Evolutionary conservation across 2,113 vertebrate species (phyloP).

Genomic region (Anseranas semipalmata): DNA sequence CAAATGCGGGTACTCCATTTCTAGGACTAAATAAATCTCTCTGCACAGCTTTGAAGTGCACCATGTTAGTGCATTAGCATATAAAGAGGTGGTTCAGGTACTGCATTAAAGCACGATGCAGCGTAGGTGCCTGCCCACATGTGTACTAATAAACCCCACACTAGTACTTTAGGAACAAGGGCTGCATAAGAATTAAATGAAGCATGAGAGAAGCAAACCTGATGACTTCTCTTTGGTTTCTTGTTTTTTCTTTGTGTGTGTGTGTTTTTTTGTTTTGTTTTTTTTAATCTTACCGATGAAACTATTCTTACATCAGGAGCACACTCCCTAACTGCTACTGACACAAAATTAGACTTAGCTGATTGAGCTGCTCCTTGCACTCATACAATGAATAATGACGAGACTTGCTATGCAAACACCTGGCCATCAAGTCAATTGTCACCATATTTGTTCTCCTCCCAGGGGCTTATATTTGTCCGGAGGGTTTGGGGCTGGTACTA

Average conservation of each 20-base stretch:
- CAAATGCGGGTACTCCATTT: neutral
- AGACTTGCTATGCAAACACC: neutral
- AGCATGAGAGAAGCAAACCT: neutral
- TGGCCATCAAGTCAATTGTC: neutral
- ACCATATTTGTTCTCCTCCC: neutral
- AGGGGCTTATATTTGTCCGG: neutral
- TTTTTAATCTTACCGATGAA: neutral
- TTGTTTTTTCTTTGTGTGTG: neutral
- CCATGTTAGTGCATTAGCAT: neutral
- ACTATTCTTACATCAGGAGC: neutral
- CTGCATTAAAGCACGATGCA: neutral
- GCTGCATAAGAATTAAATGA: slow-evolving; percentile 2
- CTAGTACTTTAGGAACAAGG: neutral
- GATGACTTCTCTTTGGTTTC: neutral
- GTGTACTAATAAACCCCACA: slow-evolving; percentile 30
- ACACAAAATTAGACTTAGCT: neutral
- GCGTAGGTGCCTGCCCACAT: slow-evolving; percentile 50
- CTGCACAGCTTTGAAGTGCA: neutral
- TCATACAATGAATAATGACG: neutral
- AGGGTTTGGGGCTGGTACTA: neutral
- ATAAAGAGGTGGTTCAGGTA: slow-evolving; percentile 6
- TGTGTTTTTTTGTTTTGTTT: neutral
- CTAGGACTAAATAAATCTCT: neutral
- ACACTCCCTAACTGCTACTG: neutral
- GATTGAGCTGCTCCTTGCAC: neutral